Conservation (phyloP, 2,888 invertebrate genomes). For the Copidosoma aretas region DNA sequence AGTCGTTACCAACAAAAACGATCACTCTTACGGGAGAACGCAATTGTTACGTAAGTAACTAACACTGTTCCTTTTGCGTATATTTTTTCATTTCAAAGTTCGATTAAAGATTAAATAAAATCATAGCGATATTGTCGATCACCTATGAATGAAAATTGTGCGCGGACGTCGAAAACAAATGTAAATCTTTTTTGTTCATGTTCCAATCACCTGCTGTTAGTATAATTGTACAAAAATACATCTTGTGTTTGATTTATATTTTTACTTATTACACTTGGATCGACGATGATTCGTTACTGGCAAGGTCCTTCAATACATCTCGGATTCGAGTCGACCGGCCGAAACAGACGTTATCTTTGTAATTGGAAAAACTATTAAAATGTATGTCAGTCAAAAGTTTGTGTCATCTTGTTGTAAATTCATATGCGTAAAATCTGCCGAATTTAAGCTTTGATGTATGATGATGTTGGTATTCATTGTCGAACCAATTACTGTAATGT, state of each 20-base stretch:
- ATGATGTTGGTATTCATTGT: no score
- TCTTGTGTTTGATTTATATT: conserved; percentile 9
- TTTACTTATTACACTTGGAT: conserved; percentile 10
- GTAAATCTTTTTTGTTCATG: conserved; percentile 8
- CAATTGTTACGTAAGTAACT: conserved; percentile 12
- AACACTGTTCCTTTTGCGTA: conserved; percentile 34
- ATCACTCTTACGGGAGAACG: neutral
- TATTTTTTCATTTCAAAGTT: conserved; percentile 29
- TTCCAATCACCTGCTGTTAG: neutral
- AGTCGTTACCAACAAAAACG: no score
- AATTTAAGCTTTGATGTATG: no score
- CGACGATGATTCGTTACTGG: no score
- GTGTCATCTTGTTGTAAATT: no score
- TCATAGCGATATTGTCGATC: conserved; percentile 37
- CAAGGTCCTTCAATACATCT: no score
- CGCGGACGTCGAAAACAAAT: conserved; percentile 29
- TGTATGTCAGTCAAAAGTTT: no score
- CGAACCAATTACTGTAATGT: no score
- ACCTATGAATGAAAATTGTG: conserved; percentile 29
- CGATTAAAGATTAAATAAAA: conserved; percentile 26
- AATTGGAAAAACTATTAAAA: no score
- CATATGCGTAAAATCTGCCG: no score
- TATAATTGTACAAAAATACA: conserved; percentile 19
- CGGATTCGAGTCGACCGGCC: no score
- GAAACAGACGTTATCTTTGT: no score